A percentile compares a stretch with the other conserved stretches of the same genome.
These are phyloP conservation scores for Trimorus sp. DNA, from an alignment of 2,888 invertebrate genomes.

Conservation along the genomic window DNA sequence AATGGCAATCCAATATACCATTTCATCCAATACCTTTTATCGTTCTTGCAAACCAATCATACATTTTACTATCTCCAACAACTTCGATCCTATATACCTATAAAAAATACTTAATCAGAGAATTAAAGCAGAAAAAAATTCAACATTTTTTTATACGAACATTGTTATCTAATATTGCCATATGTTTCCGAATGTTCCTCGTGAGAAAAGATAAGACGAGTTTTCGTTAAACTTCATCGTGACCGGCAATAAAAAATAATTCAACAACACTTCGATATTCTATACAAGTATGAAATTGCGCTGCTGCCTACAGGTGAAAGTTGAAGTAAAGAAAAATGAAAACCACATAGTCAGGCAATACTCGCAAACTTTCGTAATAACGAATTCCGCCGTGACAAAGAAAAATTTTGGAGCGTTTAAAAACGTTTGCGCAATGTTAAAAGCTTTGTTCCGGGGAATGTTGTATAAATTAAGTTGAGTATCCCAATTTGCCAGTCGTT, in stretches of 20 bases:
- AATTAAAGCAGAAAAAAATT: no score
- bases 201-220: no score
- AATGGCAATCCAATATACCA: no score
- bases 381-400: conserved; percentile 51
- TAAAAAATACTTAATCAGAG: no score
- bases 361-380: conserved; percentile 49
- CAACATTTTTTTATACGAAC: no score
- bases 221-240: neutral
- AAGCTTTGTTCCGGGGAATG: conserved; percentile 35
- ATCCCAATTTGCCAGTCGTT: conserved; percentile 38
- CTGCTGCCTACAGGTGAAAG: conserved; percentile 16
- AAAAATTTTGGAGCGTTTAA: conserved; percentile 30
- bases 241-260: conserved; percentile 3
- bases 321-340: conserved; percentile 36
- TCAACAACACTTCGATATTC: conserved; percentile 17
- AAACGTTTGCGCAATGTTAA: conserved; percentile 47
- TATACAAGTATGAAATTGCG: conserved; percentile 18
- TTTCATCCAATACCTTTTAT: no score
- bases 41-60: no score
- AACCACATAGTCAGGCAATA: conserved; percentile 31
- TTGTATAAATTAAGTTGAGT: conserved; percentile 32
- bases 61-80: no score
- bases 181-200: no score
- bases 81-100: no score
- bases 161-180: no score